Conservation (phyloP, 2,888 invertebrate genomes). For the Amorpha juglandis region DNA sequence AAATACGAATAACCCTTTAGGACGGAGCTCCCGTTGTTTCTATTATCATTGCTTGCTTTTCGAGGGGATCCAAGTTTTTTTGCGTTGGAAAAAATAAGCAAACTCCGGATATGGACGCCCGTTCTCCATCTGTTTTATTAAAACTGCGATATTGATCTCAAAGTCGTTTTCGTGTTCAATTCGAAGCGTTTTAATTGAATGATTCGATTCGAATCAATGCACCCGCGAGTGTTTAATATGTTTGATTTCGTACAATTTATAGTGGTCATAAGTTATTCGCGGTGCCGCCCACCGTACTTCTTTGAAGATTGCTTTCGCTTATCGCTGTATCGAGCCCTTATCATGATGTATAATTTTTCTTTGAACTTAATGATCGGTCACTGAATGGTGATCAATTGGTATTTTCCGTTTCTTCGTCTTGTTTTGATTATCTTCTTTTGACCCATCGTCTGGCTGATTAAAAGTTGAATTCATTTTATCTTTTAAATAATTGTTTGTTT, state of each 20-base stretch:
- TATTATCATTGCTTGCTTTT: constrained; percentile 78
- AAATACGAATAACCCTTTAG: constrained; percentile 77
- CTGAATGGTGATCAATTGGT: constrained; percentile 16
- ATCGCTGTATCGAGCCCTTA: constrained; percentile 63
- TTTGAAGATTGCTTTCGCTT: constrained; percentile 62
- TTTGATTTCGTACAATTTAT: constrained; percentile 77
- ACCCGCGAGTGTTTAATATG: constrained; percentile 63
- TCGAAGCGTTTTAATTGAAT: constrained; percentile 68
- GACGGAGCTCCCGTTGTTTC: constrained; percentile 73
- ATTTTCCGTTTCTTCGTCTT: constrained; percentile 14
- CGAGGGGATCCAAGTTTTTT: constrained; percentile 65
- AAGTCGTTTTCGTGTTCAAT: constrained; percentile 56
- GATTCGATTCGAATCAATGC: constrained; percentile 61
- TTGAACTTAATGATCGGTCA: constrained; percentile 26
- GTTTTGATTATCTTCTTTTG: constrained; percentile 12
- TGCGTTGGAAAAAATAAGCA: constrained; percentile 68
- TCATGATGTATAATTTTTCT: constrained; percentile 33
- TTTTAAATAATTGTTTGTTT: constrained; percentile 9
- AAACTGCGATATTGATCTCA: constrained; percentile 79
- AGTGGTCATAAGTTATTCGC: constrained; percentile 63
- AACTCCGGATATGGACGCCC: constrained; percentile 73
- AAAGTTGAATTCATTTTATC: constrained; percentile 4
- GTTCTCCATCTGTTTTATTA: constrained; percentile 80
- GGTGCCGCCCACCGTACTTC: constrained; percentile 66
- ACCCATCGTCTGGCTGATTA: constrained; percentile 7